Base-by-base conservation (phyloP, 2,113 vertebrate genomes). In the Zootoca vivipara region DNA sequence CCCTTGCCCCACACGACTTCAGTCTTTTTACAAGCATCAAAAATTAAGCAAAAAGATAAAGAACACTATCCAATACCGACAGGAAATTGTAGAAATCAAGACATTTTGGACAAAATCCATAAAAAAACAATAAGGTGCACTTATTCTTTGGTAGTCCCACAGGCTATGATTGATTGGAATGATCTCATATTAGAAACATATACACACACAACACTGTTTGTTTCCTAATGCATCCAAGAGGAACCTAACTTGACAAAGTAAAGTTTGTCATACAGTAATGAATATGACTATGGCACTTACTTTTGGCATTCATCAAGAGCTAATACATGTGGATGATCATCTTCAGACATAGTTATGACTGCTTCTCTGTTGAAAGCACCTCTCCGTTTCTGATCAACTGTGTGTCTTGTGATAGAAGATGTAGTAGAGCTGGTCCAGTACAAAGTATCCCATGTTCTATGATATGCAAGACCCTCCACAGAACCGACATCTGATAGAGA, bases 391-490 rank as follows among this genome's bases (percentile, higher is more conserved):
- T 98, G 98, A 92, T 99, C 98, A 85, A 99, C 97, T 0, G 97
- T 98, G 91, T 99, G 98, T 78, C 99, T 97, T 46, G 96, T 98
- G 95, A 99, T 99, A 83, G 98, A 99, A 79, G 98, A 99, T 0
- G 98, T 98, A 24, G 98, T 99, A 62, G 98, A 99, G 92, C 98
- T 99, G 93, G 98, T 99, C 99, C 99, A 99, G 92, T 99, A 99
- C 10, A 99, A 94, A 1, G 98, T 97, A 94, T 99, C 98, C 98
- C 98, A 99, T n/a, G 97, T 97, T 83, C 96, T 95, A 83, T 99
- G 99, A 91, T 99, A 99, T 33, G 99, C 98, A 92, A 99, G 97
- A 22, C 99, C 99, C 91, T 99, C 99, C 42, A 99, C 99, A 40
- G 99, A 99, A 16, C 98, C 99, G 40, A 99, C 98, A 95, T 98